Conservation (phyloP, 2,888 invertebrate genomes). For the Tethea ocularis region DNA sequence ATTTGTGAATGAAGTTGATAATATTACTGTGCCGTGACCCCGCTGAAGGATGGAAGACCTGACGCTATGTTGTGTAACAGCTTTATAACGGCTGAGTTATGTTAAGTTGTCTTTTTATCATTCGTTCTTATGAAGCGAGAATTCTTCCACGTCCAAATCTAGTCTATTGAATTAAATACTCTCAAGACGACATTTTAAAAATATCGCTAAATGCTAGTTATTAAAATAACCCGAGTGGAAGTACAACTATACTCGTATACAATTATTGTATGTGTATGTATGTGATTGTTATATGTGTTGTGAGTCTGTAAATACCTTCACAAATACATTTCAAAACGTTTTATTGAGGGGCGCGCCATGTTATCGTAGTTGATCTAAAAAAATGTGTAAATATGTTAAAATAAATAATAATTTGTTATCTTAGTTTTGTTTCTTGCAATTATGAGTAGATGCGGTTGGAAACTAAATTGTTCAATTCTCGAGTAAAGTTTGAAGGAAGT, state of each 20-base stretch:
- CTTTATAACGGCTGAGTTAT: neutral
- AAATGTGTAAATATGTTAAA: too few species aligned
- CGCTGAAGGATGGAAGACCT: neutral
- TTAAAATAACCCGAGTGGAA: too few species aligned
- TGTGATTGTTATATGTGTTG: too few species aligned
- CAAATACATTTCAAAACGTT: too few species aligned
- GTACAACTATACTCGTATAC: too few species aligned
- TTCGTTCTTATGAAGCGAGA: too few species aligned
- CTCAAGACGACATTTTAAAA: neutral
- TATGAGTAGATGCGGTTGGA: neutral
- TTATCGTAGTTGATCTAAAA: too few species aligned
- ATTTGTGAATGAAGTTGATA: slow-evolving; percentile 32
- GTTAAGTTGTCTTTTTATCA: neutral
- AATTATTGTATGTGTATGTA: too few species aligned
- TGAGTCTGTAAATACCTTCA: too few species aligned
- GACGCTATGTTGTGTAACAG: neutral
- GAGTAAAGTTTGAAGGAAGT: neutral
- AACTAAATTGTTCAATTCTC: neutral
- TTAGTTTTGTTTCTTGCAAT: neutral
- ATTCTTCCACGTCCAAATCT: too few species aligned
- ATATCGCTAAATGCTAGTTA: neutral
- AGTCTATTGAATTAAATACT: neutral
- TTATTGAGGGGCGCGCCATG: too few species aligned
- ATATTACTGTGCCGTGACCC: slow-evolving; percentile 13
- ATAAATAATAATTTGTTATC: neutral